A percentile compares a stretch with the other conserved stretches of the same genome.
Conservation (phyloP, 2,797 vertebrate species). For the Stomatorhinus walkeri region DNA sequence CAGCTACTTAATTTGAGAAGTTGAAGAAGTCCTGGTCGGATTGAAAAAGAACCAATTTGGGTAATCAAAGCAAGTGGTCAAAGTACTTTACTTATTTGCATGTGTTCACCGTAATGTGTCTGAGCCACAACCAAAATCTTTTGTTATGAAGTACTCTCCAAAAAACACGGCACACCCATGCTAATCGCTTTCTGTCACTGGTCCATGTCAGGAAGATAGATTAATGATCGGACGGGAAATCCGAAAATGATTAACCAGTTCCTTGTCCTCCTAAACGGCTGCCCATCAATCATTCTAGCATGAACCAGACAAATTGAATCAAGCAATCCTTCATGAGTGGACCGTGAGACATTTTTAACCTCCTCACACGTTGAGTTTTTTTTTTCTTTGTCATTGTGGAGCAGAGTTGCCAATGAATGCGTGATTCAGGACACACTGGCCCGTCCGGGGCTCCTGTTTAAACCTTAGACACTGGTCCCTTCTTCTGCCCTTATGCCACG, state of each 20-base stretch:
- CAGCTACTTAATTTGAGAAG: not conserved
- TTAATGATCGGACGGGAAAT: slow-evolving; percentile 19
- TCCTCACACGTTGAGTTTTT: not conserved
- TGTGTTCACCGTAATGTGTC: not conserved
- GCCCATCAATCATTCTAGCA: slow-evolving; percentile 24
- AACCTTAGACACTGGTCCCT: not conserved
- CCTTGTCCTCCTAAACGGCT: not conserved
- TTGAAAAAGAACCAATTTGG: not conserved
- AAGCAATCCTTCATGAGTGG: not conserved
- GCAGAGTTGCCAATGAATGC: not conserved
- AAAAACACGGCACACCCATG: not conserved
- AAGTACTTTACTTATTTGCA: not conserved
- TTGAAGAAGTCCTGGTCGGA: not conserved
- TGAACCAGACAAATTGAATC: slow-evolving; percentile 4
- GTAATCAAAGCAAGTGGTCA: not conserved
- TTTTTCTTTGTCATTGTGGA: not conserved
- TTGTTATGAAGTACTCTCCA: not conserved
- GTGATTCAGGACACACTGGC: not conserved
- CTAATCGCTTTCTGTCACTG: not conserved
- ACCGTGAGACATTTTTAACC: slow-evolving; percentile 16
- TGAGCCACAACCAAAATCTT: not conserved
- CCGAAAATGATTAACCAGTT: slow-evolving; percentile 27
- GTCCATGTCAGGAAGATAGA: slow-evolving; percentile 15
- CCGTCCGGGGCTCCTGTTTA: not conserved
- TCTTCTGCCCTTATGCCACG: not conserved